A percentile compares a stretch with the other conserved stretches of the same genome.
These are phyloP conservation scores for Idaea straminata DNA, from an alignment of 2,888 invertebrate genomes.

Conservation along the genomic window DNA sequence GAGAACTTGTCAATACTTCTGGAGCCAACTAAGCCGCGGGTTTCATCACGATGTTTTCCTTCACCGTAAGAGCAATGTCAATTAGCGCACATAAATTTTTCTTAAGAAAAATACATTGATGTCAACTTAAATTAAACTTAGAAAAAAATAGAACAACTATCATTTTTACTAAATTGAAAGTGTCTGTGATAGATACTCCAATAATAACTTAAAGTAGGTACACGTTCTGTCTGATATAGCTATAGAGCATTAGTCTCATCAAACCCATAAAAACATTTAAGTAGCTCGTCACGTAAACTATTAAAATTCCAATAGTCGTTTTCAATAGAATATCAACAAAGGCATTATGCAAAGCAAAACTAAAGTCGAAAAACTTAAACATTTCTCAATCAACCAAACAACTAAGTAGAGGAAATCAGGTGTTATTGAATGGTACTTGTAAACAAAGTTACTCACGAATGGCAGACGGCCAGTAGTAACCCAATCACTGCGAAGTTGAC, in stretches of 20 bases:
- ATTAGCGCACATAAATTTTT: too few relatives aligned
- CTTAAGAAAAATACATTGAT: too few relatives aligned
- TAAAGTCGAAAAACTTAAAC: not conserved
- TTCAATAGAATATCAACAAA: not conserved
- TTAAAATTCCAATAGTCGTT: not conserved
- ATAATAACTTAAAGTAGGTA: too few relatives aligned
- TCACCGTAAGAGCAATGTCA: too few relatives aligned
- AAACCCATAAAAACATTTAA: not conserved
- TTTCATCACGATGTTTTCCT: too few relatives aligned
- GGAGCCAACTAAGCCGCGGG: too few relatives aligned
- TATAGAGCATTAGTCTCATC: not conserved
- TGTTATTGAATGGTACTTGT: conserved; percentile 30
- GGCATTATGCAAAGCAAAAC: not conserved
- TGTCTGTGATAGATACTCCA: too few relatives aligned
- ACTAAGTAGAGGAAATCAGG: not conserved
- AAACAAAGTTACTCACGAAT: conserved; percentile 58
- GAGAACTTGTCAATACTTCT: too few relatives aligned
- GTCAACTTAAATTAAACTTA: too few relatives aligned
- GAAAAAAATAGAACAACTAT: too few relatives aligned
- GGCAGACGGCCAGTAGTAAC: conserved; percentile 52
- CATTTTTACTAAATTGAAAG: too few relatives aligned
- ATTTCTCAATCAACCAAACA: not conserved
- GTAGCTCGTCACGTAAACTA: not conserved
- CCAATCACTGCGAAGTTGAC: conserved; percentile 48
- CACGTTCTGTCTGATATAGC: too few relatives aligned